Evolutionary conservation across 2,113 vertebrate species (phyloP).

Genomic region (Melospiza georgiana): DNA sequence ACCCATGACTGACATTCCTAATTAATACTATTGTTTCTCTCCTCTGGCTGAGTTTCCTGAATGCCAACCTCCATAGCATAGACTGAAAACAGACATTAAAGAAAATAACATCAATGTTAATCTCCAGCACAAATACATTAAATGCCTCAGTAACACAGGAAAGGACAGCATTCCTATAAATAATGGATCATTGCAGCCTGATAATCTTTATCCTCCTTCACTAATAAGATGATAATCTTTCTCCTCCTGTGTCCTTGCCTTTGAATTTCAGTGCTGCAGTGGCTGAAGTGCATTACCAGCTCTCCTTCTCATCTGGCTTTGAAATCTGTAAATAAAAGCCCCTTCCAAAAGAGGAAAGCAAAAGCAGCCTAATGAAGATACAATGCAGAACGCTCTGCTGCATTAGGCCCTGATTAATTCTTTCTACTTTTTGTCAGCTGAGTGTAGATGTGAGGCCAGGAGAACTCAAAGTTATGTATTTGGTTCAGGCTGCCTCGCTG

Average conservation of each 20-base stretch:
- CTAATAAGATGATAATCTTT: conserved; percentile 66
- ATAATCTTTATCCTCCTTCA: conserved; percentile 51
- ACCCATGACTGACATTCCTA: conserved; percentile 75
- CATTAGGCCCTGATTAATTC: background rate
- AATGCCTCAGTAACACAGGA: conserved; percentile 38
- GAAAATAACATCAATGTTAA: conserved; percentile 61
- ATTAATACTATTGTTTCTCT: conserved; percentile 75
- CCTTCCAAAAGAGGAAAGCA: conserved; percentile 40
- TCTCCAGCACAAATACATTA: conserved; percentile 65
- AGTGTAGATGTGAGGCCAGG: background rate
- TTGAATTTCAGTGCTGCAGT: conserved; percentile 26
- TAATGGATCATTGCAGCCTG: conserved; percentile 61
- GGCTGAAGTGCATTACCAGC: background rate
- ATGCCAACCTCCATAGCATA: conserved; percentile 55
- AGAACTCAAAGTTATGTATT: background rate
- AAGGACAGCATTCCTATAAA: conserved; percentile 56
- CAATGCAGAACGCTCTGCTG: background rate
- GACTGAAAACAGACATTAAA: conserved; percentile 72
- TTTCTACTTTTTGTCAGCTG: background rate
- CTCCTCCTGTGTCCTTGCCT: conserved; percentile 62
- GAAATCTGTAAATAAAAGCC: conserved; percentile 41
- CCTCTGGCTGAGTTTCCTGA: conserved; percentile 71
- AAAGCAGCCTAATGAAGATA: background rate
- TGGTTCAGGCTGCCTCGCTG: background rate
- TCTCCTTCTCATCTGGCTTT: conserved; percentile 27